Percentiles rank a stretch among this genome's conserved stretches.
Conservation (phyloP, 2,888 invertebrate genomes). For the Eilema caniola region DNA sequence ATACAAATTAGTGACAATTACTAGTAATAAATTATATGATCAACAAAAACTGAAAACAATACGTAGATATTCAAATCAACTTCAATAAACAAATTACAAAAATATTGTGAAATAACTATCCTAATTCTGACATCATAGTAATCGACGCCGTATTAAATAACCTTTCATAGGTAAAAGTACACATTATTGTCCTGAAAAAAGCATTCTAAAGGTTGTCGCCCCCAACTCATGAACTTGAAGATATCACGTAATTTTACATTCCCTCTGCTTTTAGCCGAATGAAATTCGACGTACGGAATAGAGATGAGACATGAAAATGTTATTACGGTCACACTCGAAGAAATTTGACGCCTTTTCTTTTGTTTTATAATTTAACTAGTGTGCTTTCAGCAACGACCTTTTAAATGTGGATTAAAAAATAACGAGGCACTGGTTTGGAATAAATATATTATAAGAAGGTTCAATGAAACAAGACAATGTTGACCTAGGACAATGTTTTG, state of each 20-base stretch:
- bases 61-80: neutral
- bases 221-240: slow-evolving; percentile 43
- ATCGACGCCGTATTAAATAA: slow-evolving; percentile 30
- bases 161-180: slow-evolving; percentile 39
- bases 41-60: too few species aligned
- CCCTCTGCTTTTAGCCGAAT: slow-evolving; percentile 58
- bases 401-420: slow-evolving; percentile 6
- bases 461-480: neutral
- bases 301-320: slow-evolving; percentile 51
- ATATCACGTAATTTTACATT: slow-evolving; percentile 49
- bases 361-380: slow-evolving; percentile 31
- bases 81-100: neutral
- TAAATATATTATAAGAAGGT: neutral
- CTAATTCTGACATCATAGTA: slow-evolving; percentile 24
- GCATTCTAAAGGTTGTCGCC: slow-evolving; percentile 39
- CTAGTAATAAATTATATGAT: too few species aligned
- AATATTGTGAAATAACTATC: neutral
- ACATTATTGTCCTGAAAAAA: slow-evolving; percentile 51
- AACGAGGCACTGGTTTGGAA: neutral
- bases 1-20: too few species aligned
- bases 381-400: neutral
- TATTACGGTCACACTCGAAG: slow-evolving; percentile 43
- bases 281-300: slow-evolving; percentile 52
- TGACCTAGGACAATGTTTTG: neutral
- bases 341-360: slow-evolving; percentile 26